These are phyloP conservation scores for Tetranychus truncatus DNA, from an alignment of 2,888 invertebrate genomes.

Conservation along the genomic window DNA sequence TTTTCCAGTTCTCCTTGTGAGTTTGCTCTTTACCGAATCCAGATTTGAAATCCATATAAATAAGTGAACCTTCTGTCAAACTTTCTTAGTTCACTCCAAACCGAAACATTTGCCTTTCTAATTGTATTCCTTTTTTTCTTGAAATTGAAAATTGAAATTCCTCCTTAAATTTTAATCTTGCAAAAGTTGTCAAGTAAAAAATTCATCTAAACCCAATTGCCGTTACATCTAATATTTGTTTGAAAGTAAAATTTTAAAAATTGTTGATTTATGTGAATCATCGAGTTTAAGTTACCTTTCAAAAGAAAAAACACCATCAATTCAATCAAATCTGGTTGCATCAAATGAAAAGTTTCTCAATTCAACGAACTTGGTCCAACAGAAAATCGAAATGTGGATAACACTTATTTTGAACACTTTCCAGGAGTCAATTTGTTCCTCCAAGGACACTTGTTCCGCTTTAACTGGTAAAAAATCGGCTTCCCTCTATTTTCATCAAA, in stretches of 20 bases:
- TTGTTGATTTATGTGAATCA: not conserved
- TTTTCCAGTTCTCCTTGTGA: not conserved
- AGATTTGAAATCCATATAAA: not conserved
- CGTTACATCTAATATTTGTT: not conserved
- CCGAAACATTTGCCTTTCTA: too few relatives aligned
- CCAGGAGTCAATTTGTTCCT: slow-evolving; percentile 10
- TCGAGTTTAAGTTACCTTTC: not conserved
- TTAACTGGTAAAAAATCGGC: not conserved
- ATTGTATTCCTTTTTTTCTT: too few relatives aligned
- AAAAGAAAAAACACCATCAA: not conserved
- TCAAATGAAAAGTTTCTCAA: not conserved
- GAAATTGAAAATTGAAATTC: too few relatives aligned
- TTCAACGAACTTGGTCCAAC: not conserved
- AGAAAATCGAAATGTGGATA: slow-evolving; percentile 11
- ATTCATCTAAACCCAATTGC: too few relatives aligned
- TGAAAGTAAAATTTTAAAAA: not conserved
- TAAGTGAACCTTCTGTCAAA: too few relatives aligned
- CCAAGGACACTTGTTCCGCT: not conserved
- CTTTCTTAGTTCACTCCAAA: too few relatives aligned
- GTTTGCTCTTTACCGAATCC: not conserved
- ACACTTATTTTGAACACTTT: slow-evolving; percentile 8
- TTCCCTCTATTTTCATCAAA: not conserved
- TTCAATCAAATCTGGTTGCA: not conserved
- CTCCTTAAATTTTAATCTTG: not conserved
- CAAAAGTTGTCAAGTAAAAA: not conserved